These are phyloP conservation scores for Andricus curvator DNA, from an alignment of 2,888 invertebrate species.

Conservation along the genomic window DNA sequence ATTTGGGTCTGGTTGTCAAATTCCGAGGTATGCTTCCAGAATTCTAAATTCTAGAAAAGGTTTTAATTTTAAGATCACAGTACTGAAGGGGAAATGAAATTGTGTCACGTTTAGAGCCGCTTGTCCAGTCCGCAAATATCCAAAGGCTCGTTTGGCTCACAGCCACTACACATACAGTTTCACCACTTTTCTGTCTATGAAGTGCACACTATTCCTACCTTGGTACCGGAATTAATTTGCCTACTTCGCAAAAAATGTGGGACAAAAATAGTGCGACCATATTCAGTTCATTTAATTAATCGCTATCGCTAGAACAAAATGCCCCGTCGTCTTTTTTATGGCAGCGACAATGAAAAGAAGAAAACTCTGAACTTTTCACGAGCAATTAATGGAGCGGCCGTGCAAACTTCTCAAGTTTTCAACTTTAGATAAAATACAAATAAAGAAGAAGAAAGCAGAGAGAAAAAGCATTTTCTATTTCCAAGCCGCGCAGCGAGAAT, in stretches of 20 bases:
- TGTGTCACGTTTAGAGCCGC: conserved; percentile 60
- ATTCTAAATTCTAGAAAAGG: background rate
- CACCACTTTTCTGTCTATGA: conserved; percentile 1
- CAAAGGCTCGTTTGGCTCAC: conserved; percentile 63
- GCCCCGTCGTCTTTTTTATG: conserved; percentile 9
- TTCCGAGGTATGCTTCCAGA: conserved; percentile 1
- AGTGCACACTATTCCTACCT: conserved; percentile 6
- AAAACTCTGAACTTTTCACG: conserved; percentile 15
- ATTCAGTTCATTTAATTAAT: conserved; percentile 33
- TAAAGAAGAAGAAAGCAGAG: background rate
- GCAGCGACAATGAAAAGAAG: conserved; percentile 27
- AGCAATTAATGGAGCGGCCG: conserved; percentile 3
- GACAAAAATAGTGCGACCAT: conserved; percentile 10
- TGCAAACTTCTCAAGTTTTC: background rate
- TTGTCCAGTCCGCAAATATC: conserved; percentile 68
- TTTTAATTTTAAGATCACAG: conserved; percentile 7
- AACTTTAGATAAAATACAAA: background rate
- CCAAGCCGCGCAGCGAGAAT: background rate
- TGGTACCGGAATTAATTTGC: conserved; percentile 23
- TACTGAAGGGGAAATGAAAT: conserved; percentile 58
- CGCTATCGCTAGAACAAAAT: background rate
- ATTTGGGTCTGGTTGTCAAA: background rate
- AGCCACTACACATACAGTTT: conserved; percentile 55
- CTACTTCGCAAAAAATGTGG: background rate
- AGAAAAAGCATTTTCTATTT: background rate